phyloP scores from a whole-genome alignment of 1,140 invertebrate genomes.

The Lineus longissimus region DNA sequence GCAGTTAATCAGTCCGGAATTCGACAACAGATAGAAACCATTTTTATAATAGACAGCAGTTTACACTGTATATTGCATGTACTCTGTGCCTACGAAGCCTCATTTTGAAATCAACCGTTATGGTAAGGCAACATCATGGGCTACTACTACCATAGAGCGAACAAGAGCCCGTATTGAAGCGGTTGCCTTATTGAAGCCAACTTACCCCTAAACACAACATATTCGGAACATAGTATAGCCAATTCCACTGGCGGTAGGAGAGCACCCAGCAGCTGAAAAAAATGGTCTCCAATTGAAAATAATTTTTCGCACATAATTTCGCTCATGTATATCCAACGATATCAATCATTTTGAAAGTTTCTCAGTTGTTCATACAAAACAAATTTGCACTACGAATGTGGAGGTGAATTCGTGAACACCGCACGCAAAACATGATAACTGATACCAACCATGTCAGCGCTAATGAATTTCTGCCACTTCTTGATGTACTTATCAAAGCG shows the following conservation, averaged over 20 bases:
- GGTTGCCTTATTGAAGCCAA: conserved; percentile 5
- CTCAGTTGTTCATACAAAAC: too few relatives aligned
- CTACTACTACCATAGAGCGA: too few relatives aligned
- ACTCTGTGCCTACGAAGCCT: too few relatives aligned
- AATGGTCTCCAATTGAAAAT: background rate
- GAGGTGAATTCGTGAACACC: too few relatives aligned
- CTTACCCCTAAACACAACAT: conserved; percentile 53
- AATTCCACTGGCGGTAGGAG: conserved; percentile 49
- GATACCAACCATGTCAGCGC: background rate
- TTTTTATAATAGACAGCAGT: too few relatives aligned
- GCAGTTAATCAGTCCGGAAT: background rate
- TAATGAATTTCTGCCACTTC: too few relatives aligned
- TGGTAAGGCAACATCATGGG: too few relatives aligned
- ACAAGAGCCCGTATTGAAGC: too few relatives aligned
- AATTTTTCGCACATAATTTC: background rate
- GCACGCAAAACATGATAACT: background rate
- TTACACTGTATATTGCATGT: too few relatives aligned
- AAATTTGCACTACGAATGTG: too few relatives aligned
- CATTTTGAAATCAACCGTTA: too few relatives aligned
- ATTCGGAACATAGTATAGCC: conserved; percentile 52
- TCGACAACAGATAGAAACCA: background rate
- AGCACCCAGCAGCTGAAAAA: conserved; percentile 50
- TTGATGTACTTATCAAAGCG: too few relatives aligned
- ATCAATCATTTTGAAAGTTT: background rate
- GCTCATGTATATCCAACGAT: background rate